phyloP scores from a whole-genome alignment of 2,797 vertebrate species.

The Eulemur mongoz region DNA sequence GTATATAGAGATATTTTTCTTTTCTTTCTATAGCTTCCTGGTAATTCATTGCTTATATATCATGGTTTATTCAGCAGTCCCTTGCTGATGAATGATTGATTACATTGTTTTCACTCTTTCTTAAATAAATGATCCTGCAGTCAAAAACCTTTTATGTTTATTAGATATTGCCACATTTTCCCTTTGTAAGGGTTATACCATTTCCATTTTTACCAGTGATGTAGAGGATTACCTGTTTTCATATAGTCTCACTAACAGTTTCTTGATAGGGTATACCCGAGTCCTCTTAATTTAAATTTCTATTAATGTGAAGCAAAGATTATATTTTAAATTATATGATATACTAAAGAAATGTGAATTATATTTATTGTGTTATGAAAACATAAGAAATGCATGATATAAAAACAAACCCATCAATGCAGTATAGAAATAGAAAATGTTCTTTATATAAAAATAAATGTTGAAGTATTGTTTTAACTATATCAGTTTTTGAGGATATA shows the following conservation, averaged over 20 bases:
- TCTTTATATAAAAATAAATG: constrained; percentile 28
- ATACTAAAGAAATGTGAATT: background rate
- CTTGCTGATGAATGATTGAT: background rate
- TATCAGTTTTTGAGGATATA: background rate
- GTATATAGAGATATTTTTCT: background rate
- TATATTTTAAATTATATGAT: background rate
- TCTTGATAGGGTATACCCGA: background rate
- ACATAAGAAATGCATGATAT: background rate
- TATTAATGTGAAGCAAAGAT: background rate
- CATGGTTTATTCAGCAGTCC: background rate
- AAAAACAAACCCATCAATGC: background rate
- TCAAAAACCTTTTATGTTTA: background rate
- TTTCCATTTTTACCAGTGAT: background rate
- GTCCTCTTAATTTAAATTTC: constrained; percentile 11
- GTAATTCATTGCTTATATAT: background rate
- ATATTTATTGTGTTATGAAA: background rate
- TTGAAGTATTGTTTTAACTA: background rate
- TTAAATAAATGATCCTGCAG: background rate
- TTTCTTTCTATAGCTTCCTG: background rate
- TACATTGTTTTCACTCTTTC: background rate
- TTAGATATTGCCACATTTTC: background rate
- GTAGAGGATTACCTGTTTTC: background rate
- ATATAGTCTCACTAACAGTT: background rate
- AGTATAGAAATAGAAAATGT: background rate
- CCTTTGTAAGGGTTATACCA: background rate